Conservation (phyloP, 2,113 vertebrate species). For the Haemorhous mexicanus region DNA sequence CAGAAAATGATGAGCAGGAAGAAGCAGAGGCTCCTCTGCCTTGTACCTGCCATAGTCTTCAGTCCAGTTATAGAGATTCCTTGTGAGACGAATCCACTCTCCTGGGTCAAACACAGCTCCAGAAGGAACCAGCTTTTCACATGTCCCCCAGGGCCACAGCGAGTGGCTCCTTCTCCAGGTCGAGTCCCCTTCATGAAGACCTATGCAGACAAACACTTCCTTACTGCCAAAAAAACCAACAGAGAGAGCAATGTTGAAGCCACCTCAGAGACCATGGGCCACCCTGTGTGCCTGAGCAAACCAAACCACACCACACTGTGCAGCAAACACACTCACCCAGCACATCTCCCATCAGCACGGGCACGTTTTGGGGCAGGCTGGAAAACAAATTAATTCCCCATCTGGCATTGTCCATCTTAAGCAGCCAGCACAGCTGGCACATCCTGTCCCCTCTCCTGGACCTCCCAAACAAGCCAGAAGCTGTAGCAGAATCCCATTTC, state of each 20-base stretch:
- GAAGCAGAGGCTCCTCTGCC: background rate
- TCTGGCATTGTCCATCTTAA: background rate
- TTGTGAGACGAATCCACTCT: slow-evolving; percentile 82
- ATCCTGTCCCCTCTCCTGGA: background rate
- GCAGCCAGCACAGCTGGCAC: background rate
- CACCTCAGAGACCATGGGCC: background rate
- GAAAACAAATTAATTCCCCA: background rate
- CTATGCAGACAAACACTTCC: slow-evolving; percentile 90
- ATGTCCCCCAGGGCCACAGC: slow-evolving; percentile 90
- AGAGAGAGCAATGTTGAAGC: background rate
- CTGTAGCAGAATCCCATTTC: background rate
- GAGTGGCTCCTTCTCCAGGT: slow-evolving; percentile 87
- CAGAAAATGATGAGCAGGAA: background rate
- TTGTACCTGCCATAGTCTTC: slow-evolving; percentile 77
- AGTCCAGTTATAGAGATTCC: slow-evolving; percentile 91
- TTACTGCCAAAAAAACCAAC: slow-evolving; percentile 70
- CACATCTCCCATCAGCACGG: background rate
- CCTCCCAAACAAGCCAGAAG: background rate
- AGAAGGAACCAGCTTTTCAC: slow-evolving; percentile 86
- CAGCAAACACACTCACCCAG: background rate
- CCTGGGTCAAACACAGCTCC: slow-evolving; percentile 79
- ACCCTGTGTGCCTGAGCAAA: accelerated
- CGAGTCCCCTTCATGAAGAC: slow-evolving; percentile 88
- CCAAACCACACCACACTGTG: background rate
- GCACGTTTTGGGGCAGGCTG: background rate